Conservation (phyloP, 2,888 invertebrate genomes). For the Formica aserva region DNA sequence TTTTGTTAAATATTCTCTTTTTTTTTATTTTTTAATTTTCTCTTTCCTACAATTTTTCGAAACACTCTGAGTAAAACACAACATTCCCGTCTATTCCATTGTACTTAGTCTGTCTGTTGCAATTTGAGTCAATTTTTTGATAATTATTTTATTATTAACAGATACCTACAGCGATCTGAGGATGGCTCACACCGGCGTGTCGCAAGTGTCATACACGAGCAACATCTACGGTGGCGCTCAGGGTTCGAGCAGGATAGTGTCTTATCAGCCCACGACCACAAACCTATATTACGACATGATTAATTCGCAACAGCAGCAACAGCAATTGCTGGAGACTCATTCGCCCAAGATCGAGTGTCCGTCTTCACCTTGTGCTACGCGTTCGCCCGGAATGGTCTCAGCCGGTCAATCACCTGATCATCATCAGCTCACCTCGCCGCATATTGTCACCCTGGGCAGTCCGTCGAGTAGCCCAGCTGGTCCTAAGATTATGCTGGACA, state of each 20-base stretch:
- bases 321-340: constrained; percentile 79
- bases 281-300: constrained; percentile 81
- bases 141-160: constrained; percentile 32
- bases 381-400: constrained; percentile 81
- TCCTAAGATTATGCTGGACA: constrained; percentile 80
- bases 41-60: background rate
- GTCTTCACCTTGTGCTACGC: constrained; percentile 74
- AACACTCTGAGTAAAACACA: background rate
- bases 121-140: background rate
- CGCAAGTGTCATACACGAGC: constrained; percentile 73
- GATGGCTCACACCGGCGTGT: constrained; percentile 72
- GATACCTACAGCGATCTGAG: constrained; percentile 77
- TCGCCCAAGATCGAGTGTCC: constrained; percentile 84
- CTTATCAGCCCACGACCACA: constrained; percentile 71
- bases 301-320: constrained; percentile 76
- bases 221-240: constrained; percentile 74
- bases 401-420: constrained; percentile 82
- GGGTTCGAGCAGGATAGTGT: constrained; percentile 67
- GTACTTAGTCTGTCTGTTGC: background rate
- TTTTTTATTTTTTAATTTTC: background rate
- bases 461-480: constrained; percentile 76
- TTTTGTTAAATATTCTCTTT: background rate
- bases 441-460: constrained; percentile 81
- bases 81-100: background rate
- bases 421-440: constrained; percentile 81